These are phyloP conservation scores for Bubo bubo DNA, from an alignment of 2,113 vertebrate species.

Conservation along the genomic window DNA sequence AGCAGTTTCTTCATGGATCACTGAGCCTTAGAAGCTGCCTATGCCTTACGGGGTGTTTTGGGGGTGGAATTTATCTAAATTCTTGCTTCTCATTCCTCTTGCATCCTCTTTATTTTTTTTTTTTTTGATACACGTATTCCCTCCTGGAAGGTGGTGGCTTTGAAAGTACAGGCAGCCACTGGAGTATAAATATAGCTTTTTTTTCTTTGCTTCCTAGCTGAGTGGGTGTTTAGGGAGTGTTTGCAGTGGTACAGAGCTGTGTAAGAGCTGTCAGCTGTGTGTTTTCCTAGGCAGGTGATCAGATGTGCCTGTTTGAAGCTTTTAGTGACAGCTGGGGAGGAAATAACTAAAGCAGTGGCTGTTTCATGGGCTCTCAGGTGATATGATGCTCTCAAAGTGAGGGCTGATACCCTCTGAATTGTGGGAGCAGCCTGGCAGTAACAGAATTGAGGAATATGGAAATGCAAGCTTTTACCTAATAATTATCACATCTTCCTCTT, in stretches of 20 bases:
- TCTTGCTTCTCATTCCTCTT: neutral
- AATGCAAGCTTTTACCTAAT: neutral
- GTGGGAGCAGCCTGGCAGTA: neutral
- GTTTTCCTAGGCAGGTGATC: neutral
- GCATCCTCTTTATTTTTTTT: neutral
- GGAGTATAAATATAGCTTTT: neutral
- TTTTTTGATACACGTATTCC: neutral
- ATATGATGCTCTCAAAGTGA: neutral
- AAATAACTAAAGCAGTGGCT: neutral
- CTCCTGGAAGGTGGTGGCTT: neutral
- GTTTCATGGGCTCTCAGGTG: neutral
- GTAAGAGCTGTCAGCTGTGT: neutral
- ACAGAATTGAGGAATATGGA: neutral
- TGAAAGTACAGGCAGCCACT: neutral
- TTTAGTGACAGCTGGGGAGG: neutral
- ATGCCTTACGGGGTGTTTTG: neutral
- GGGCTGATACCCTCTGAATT: accelerated
- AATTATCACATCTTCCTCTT: neutral
- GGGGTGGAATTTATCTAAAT: neutral
- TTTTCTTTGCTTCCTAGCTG: neutral
- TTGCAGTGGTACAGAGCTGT: neutral
- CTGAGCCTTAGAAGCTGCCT: neutral
- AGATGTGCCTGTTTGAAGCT: neutral
- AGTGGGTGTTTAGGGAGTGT: neutral
- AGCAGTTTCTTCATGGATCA: neutral